Base-by-base conservation (phyloP, 1,140 invertebrate genomes). In the Ostrea denselamellosa region DNA sequence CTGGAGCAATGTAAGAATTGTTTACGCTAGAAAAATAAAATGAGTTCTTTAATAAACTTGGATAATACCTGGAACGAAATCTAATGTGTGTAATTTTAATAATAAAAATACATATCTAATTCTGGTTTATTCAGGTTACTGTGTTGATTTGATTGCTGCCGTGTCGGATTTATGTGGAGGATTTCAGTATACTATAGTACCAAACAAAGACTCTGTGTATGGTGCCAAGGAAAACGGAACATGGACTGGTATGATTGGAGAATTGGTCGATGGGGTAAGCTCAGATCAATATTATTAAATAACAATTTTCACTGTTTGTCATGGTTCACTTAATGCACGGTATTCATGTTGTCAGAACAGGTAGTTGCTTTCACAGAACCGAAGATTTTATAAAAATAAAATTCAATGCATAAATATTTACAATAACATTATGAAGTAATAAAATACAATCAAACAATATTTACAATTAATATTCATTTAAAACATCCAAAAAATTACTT, bases 181-280 rank as follows among this genome's bases (percentile, higher is more conserved):
- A 83, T 98, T 99, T 91, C 97, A 97, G 17, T 96, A 95, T 90
- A 88, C 85, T 8, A 87, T 95, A 8, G 87, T 88, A 65, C 88
- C 93, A 9, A 93, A 92, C 10, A 90, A 92, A 28, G 92, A 94
- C 83, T 86, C 86, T 2, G 85, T 88, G 12, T 94, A 93, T 82
- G 94, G 94, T 10, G 56, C 86, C 28, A 89, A 89, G 85, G 53
- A 93, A 0, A 98, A 98, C 5, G 97, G 98, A 87, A 96, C 98
- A 89, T 99, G 98, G 98, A 99, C 99, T 92, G 99, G 99, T 68
- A 98, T 99, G 97, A 97, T 99, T 77, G 98, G 98, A 52, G 98
- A 99, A 95, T 96, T 99, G 84, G 96, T 99, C 25, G 96, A 97
- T 93, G 96, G 97, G 96, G 98, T 98, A 9, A 51, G 58, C 12